A percentile compares a stretch with the other conserved stretches of the same genome.
Conservation (phyloP, 2,113 vertebrate species). For the Sphaerodactylus townsendi region DNA sequence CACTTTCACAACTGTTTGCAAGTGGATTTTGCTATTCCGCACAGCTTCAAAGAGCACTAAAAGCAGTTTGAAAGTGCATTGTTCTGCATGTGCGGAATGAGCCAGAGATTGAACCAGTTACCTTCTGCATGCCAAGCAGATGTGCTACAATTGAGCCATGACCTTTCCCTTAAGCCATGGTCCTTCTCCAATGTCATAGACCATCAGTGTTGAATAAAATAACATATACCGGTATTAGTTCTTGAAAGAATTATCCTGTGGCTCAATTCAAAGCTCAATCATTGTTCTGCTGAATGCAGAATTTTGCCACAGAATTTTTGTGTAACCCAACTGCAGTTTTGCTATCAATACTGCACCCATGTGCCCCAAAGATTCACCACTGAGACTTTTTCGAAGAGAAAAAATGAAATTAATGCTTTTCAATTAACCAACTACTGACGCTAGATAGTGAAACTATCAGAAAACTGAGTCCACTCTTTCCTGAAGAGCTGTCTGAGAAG, state of each 20-base stretch:
- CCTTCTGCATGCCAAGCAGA: no score
- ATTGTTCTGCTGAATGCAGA: background rate
- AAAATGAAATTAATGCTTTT: constrained; percentile 25
- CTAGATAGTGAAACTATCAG: constrained; percentile 47
- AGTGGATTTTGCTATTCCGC: no score
- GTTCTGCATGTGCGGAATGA: no score
- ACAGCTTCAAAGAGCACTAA: no score
- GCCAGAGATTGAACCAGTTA: no score
- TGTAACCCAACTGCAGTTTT: background rate
- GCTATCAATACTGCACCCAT: background rate
- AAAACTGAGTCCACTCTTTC: constrained; percentile 20
- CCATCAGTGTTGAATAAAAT: background rate
- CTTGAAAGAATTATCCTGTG: constrained; percentile 11
- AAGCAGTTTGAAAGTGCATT: no score
- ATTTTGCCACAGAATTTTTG: background rate
- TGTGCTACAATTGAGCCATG: no score
- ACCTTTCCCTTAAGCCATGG: no score
- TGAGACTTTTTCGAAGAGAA: constrained; percentile 3
- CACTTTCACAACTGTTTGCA: no score
- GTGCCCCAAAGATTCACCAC: constrained; percentile 18
- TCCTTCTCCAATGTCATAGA: background rate
- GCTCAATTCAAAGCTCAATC: background rate
- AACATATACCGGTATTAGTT: background rate
- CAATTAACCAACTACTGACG: constrained; percentile 43
- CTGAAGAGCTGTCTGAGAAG: constrained; percentile 5